Base-by-base conservation (phyloP, 2,888 invertebrate species). In the Terebella lapidaria region DNA sequence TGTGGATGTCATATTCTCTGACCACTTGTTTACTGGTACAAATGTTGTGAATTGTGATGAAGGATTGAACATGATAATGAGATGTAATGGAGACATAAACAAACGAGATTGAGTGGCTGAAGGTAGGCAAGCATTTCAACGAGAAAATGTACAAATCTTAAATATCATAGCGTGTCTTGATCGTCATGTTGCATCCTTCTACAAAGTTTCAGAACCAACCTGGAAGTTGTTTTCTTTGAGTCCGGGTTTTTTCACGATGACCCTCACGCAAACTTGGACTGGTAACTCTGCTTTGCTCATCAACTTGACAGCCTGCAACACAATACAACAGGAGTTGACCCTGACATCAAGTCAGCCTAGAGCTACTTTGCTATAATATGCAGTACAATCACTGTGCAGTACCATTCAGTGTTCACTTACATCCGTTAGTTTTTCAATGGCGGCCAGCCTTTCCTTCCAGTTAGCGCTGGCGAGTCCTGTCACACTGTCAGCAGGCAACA, bases 221-320 rank as follows among this genome's bases (percentile, higher is more conserved):
- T 94, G 93, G 65, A 94, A 91, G 78, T 94, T 94, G 61, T 89
- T 93, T 74, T 94, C 94, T 76, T 91, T 85, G 27, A 86, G 81
- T 0, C 94, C 94, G 0, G 94, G 94, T 75, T 93, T 94, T 73
- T 87, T 89, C 67, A 86, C 87, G 15, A 80, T 60, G 1, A 86
- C 85, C 57, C 89, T 86, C 28, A 90, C 85, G 28, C 93, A 76
- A 0, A 90, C 86, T 80, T 94, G 94, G 0, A 89, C 86, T 0
- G 88, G 86, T 1, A 88, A 83, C 30, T 87, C 86, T 57, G 84
- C 84, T 1, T 84, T 75, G 29, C 88, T 86, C 70, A 88, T 84
- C 3, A 68, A 60, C 54, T 71, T 72, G 28, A 76, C 66, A 56
- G 67, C 63, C 74, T 74, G 61, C n/a, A 59, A 61, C 18, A 3